Evolutionary conservation across 2,113 vertebrate genomes (phyloP).

Genomic region (Aspiorhynchus laticeps): DNA sequence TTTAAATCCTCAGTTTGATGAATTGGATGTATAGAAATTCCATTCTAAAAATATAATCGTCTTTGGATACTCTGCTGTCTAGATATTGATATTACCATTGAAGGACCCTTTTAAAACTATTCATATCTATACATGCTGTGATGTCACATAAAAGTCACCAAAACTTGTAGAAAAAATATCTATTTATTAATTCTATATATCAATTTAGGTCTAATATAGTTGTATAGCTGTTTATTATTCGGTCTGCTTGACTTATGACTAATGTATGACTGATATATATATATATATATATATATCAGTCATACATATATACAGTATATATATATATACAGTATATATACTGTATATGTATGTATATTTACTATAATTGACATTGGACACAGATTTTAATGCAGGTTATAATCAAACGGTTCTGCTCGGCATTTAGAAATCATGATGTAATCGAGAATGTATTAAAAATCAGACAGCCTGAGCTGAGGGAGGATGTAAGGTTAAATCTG

Average conservation of each 20-base stretch:
- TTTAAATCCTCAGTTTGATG: not conserved
- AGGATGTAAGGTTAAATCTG: conserved; percentile 44
- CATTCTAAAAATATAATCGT: not conserved
- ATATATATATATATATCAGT: too few relatives aligned
- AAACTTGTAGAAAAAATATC: not conserved
- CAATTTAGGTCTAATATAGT: not conserved
- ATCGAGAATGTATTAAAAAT: conserved; percentile 15
- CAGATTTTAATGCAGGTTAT: not conserved
- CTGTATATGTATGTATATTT: not conserved
- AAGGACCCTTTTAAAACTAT: not conserved
- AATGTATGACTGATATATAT: not conserved
- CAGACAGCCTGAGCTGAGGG: not conserved
- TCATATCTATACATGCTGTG: not conserved
- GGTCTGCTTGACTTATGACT: not conserved
- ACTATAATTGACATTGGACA: not conserved
- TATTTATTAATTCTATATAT: not conserved
- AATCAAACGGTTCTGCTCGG: not conserved
- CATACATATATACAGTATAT: too few relatives aligned
- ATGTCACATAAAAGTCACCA: not conserved
- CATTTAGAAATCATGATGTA: conserved; percentile 17
- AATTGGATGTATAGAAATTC: not conserved
- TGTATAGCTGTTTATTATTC: not conserved
- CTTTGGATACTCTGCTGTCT: not conserved
- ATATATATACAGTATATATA: too few relatives aligned
- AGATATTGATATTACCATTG: not conserved